These are phyloP conservation scores for Okapia johnstoni DNA, from an alignment of 2,113 vertebrate genomes.

Conservation along the genomic window DNA sequence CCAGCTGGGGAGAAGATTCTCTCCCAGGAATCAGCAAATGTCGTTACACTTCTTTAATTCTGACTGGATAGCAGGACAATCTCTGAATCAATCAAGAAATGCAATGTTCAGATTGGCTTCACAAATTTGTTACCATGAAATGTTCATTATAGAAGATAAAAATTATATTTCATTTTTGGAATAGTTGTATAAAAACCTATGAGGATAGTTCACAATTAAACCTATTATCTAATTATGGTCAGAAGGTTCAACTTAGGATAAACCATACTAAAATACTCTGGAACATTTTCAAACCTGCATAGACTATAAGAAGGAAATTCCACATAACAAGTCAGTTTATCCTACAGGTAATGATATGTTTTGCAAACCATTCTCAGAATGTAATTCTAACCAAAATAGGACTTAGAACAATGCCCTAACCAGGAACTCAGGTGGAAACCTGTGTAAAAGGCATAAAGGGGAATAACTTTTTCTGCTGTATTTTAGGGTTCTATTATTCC, in stretches of 20 bases:
- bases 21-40: neutral
- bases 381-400: neutral
- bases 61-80: neutral
- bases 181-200: neutral
- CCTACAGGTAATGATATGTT: neutral
- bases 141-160: neutral
- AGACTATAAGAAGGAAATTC: neutral
- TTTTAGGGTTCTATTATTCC: neutral
- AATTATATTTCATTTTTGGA: neutral
- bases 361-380: neutral
- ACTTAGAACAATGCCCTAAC: neutral
- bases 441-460: neutral
- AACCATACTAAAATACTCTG: neutral
- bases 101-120: neutral
- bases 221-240: neutral
- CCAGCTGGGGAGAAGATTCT: neutral
- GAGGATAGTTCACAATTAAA: neutral
- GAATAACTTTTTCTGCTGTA: neutral
- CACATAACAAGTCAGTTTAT: neutral
- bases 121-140: neutral
- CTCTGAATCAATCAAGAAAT: neutral
- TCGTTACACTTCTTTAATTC: neutral
- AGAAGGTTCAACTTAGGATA: neutral
- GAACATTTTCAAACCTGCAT: neutral
- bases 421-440: neutral